Evolutionary conservation across 2,888 invertebrate genomes (phyloP).

Genomic region (Periphyllus acericola): DNA sequence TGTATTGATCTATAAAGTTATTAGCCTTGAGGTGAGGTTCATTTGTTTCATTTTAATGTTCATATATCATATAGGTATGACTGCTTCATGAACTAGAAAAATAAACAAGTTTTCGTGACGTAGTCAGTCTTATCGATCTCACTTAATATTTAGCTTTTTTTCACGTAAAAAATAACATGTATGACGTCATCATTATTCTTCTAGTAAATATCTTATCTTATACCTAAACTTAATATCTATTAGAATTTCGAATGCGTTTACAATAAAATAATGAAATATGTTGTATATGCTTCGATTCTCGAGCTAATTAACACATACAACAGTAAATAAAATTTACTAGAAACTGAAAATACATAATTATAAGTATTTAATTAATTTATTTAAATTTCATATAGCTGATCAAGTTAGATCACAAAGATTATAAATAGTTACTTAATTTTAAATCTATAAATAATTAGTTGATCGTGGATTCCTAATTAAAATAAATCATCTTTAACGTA

Average conservation of each 20-base stretch:
- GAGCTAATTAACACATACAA: no score
- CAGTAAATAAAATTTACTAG: no score
- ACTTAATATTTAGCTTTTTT: background rate
- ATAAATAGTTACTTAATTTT: no score
- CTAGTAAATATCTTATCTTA: background rate
- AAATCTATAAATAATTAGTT: no score
- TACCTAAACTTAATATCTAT: conserved; percentile 4
- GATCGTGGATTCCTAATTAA: no score
- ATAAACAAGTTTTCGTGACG: conserved; percentile 3
- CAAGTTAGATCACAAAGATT: background rate
- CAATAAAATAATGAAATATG: background rate
- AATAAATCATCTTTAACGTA: no score
- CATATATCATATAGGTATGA: background rate
- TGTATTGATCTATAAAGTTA: background rate
- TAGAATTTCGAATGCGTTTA: background rate
- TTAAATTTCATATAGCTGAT: background rate
- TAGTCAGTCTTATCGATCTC: background rate
- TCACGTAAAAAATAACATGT: background rate
- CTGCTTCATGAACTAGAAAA: background rate
- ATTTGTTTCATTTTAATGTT: background rate
- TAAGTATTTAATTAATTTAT: background rate
- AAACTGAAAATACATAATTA: background rate
- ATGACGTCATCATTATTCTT: background rate
- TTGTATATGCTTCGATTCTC: background rate
- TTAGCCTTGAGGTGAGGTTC: background rate